Base-by-base conservation (phyloP, 2,888 invertebrate genomes). In the Cybosia mesomella region DNA sequence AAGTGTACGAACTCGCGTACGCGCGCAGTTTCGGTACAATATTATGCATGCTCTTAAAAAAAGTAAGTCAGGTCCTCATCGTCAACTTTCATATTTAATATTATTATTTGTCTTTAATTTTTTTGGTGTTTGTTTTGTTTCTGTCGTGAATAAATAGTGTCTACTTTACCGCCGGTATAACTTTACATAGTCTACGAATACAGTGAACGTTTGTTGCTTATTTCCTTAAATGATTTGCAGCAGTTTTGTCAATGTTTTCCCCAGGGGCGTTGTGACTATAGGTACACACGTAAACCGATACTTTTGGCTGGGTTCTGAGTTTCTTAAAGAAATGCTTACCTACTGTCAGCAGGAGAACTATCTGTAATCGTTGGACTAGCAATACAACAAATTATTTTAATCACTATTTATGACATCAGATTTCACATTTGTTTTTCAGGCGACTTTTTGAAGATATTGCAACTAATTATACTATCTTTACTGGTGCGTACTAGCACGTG, bases 41-140 rank as follows among this genome's bases (percentile, higher is more conserved):
- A 9, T 43, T 43, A n/a, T 49, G 8, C 49, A 49, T 49, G n/a
- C 49, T 49, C 49, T n/a, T 49, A 49, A n/a, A 49, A 28, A 49
- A 49, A 49, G 2, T 4, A 15, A 39, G 39, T 18, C 18, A 49
- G n/a, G n/a, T 49, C 49, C 49, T 1, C 49, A 49, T 49, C 49
- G 49, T 9, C n/a, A 49, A n/a, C 49, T 49, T 49, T 49, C 49
- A 49, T n/a, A 49, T 49, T 49, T n/a, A n/a, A 49, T n/a, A n/a
- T 43, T 43, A 18, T 15, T n/a, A n/a, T 39, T 39, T 49, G 49
- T 49, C n/a, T 49, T n/a, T n/a, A 49, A 18, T 9, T 49, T 49
- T n/a, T 49, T 49, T 49, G 4, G 49, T 49, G 43, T 11, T 36
- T 36, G 10, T 36, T 36, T 13, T 36, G 11, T 36, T 36, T 15